phyloP scores from a whole-genome alignment of 1,140 invertebrate genomes.

The Teleogryllus occipitalis region DNA sequence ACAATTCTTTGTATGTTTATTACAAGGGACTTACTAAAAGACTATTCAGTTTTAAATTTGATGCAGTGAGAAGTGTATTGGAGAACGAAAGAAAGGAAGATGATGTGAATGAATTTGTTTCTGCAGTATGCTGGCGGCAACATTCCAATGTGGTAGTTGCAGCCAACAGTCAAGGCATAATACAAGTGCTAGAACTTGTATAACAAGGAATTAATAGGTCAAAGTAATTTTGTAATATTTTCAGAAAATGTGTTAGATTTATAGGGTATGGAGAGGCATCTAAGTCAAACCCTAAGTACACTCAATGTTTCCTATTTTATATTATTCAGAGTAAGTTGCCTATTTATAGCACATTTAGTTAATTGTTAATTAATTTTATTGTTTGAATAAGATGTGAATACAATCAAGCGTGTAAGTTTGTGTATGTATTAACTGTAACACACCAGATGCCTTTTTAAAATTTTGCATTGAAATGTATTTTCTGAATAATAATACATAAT shows the following conservation, averaged over 20 bases:
- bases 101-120: conserved; percentile 89
- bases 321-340: neutral
- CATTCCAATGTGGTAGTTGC: conserved; percentile 83
- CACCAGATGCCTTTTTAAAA: too few relatives aligned
- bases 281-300: neutral
- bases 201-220: conserved; percentile 32
- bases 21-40: conserved; percentile 86
- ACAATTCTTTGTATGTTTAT: conserved; percentile 90
- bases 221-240: neutral
- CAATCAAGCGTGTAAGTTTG: too few relatives aligned
- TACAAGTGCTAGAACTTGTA: conserved; percentile 75
- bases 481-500: too few relatives aligned
- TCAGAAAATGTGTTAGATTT: neutral
- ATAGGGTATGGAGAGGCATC: neutral
- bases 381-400: too few relatives aligned
- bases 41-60: conserved; percentile 82
- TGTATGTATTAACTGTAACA: too few relatives aligned
- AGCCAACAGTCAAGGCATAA: conserved; percentile 91
- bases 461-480: too few relatives aligned
- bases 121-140: conserved; percentile 89
- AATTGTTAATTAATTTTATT: too few relatives aligned
- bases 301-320: neutral
- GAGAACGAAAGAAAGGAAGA: conserved; percentile 74
- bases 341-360: neutral
- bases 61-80: conserved; percentile 68